A percentile compares a stretch with the other conserved stretches of the same genome.
phyloP scores from a whole-genome alignment of 2,113 vertebrate genomes.

The Cacatua alba region DNA sequence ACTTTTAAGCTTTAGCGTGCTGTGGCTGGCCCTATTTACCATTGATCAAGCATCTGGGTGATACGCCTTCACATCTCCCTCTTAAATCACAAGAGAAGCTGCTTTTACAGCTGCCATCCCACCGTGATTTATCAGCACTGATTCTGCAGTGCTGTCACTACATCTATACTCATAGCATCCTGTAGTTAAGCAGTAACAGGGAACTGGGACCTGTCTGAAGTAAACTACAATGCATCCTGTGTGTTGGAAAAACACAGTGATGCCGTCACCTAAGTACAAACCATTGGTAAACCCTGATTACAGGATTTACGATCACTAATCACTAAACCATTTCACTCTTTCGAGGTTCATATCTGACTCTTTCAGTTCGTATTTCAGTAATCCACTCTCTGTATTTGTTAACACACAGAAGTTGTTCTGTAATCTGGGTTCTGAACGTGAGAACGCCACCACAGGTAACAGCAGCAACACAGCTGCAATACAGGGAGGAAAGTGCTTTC shows the following conservation, averaged over 20 bases:
- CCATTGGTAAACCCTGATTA: neutral
- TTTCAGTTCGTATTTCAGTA: neutral
- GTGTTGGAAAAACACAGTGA: neutral
- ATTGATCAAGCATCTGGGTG: neutral
- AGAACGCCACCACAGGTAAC: accelerated
- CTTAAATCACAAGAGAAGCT: conserved; percentile 22
- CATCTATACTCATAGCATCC: neutral
- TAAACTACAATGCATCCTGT: neutral
- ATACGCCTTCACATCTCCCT: neutral
- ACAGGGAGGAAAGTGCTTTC: neutral
- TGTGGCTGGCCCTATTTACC: neutral
- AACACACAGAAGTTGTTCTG: neutral
- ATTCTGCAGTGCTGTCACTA: neutral
- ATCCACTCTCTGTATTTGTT: neutral
- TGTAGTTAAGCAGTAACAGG: neutral
- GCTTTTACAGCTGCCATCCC: conserved; percentile 12
- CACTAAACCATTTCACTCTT: neutral
- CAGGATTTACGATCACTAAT: neutral
- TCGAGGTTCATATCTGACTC: neutral
- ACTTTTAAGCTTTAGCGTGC: neutral
- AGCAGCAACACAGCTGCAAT: neutral
- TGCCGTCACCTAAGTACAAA: neutral
- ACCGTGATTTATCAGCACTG: neutral
- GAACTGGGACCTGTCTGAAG: neutral
- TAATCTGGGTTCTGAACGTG: neutral